phyloP scores from a whole-genome alignment of 2,888 invertebrate genomes.

The Drosophila cracens region DNA sequence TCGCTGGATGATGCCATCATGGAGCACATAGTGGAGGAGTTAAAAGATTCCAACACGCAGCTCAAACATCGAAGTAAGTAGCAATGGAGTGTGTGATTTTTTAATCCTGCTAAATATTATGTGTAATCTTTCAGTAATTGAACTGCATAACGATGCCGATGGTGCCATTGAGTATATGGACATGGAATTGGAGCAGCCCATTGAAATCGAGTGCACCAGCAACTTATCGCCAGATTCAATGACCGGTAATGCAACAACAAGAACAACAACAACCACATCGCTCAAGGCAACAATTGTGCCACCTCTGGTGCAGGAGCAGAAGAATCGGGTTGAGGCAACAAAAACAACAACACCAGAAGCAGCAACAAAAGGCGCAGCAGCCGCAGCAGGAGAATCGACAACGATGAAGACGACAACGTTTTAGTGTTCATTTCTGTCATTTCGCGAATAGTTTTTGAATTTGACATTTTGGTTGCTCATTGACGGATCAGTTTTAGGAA shows the following conservation, averaged over 20 bases:
- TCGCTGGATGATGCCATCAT: conserved; percentile 76
- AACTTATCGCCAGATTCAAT: conserved; percentile 54
- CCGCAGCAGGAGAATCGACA: conserved; percentile 10
- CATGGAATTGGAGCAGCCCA: conserved; percentile 71
- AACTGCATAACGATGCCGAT: conserved; percentile 61
- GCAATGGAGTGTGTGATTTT: too few species aligned
- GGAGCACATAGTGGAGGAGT: conserved; percentile 38
- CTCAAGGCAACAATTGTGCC: conserved; percentile 49
- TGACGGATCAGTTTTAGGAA: conserved; percentile 13
- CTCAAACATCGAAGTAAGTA: conserved; percentile 62
- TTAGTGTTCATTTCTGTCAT: conserved; percentile 22
- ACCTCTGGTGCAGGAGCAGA: conserved; percentile 18
- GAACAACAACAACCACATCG: conserved; percentile 36
- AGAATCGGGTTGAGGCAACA: conserved; percentile 27
- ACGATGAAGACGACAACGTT: conserved; percentile 17
- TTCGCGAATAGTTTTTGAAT: conserved; percentile 21
- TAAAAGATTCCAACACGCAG: conserved; percentile 26
- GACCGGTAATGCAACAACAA: conserved; percentile 23
- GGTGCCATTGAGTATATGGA: conserved; percentile 72
- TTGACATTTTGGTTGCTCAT: conserved; percentile 15
- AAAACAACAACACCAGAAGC: conserved; percentile 11
- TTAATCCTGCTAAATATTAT: neutral
- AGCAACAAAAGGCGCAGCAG: neutral
- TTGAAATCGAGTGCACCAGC: conserved; percentile 64
- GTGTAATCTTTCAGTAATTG: conserved; percentile 54